Percentiles rank a stretch among this genome's conserved stretches.
These are phyloP conservation scores for Ceraclea dissimilis DNA, from an alignment of 2,888 invertebrate species.

Conservation along the genomic window DNA sequence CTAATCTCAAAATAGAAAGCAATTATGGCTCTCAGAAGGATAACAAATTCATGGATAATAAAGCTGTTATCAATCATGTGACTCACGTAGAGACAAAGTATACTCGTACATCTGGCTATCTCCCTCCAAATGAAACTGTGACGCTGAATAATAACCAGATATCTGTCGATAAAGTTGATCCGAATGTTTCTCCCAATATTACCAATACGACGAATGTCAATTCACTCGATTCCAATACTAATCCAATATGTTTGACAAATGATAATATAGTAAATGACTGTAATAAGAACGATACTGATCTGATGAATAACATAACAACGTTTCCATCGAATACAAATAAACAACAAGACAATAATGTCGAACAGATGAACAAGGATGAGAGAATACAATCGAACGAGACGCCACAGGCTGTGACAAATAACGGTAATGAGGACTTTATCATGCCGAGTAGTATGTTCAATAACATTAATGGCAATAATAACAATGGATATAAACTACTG, in stretches of 20 bases:
- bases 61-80: background rate
- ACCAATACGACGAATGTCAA: background rate
- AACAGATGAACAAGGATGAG: background rate
- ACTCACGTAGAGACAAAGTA: background rate
- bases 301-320: background rate
- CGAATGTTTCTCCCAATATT: background rate
- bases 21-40: background rate
- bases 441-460: conserved; percentile 21
- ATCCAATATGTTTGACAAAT: background rate
- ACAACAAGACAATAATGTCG: background rate
- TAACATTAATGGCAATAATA: conserved; percentile 33
- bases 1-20: background rate
- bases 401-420: background rate
- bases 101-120: background rate
- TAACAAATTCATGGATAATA: background rate
- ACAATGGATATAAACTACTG: conserved; percentile 49
- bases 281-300: background rate
- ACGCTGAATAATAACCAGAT: background rate
- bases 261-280: background rate
- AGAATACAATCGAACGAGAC: background rate
- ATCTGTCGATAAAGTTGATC: background rate
- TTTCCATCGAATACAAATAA: too few relatives aligned
- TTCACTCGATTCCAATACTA: background rate
- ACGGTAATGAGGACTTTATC: conserved; percentile 8
- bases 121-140: background rate